These are phyloP conservation scores for Mionectes macconnelli DNA, from an alignment of 2,113 vertebrate genomes.

Conservation along the genomic window DNA sequence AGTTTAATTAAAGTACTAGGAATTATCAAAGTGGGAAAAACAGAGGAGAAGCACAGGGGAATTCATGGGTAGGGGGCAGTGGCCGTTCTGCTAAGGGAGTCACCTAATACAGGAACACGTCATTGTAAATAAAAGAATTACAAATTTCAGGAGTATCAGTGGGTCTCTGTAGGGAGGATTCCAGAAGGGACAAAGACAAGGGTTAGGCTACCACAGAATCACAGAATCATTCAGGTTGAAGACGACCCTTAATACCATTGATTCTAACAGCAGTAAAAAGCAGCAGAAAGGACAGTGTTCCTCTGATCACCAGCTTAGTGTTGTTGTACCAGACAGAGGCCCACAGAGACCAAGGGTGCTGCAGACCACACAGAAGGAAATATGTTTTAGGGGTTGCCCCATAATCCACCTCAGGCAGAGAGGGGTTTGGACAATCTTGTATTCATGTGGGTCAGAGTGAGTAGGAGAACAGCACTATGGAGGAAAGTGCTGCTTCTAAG, in stretches of 20 bases:
- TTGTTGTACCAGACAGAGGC: background rate
- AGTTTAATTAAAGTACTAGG: background rate
- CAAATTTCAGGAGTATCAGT: background rate
- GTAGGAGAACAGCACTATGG: background rate
- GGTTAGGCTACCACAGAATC: background rate
- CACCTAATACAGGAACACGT: background rate
- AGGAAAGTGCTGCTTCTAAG: background rate
- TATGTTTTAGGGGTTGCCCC: background rate
- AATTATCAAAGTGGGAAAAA: background rate
- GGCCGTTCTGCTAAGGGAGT: background rate
- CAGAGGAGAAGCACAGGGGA: background rate
- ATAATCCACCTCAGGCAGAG: background rate
- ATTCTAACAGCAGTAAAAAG: background rate
- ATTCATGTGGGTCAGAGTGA: background rate
- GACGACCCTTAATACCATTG: background rate
- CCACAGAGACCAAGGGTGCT: background rate
- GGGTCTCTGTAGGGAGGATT: background rate
- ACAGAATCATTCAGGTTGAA: background rate
- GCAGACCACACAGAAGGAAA: background rate
- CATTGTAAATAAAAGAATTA: background rate
- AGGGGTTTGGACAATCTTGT: background rate
- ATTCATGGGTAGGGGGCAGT: background rate
- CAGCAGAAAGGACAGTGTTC: background rate
- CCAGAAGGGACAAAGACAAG: background rate
- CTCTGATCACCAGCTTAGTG: background rate